These are phyloP conservation scores for Caenorhabditis sp. DNA, from an alignment of 2,888 invertebrate genomes.

Conservation along the genomic window DNA sequence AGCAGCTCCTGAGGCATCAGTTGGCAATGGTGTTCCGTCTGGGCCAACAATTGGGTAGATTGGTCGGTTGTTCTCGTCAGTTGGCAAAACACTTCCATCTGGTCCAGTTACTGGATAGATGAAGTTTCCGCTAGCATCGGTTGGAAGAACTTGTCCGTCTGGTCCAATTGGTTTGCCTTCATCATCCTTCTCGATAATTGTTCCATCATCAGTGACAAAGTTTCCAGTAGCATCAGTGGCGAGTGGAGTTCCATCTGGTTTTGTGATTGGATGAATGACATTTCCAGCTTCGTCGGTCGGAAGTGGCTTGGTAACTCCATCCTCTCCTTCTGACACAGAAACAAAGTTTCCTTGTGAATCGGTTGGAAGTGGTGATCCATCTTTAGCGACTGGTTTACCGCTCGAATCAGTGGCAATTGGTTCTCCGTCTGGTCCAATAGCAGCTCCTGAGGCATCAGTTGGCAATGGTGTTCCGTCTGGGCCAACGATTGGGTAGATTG, in stretches of 20 bases:
- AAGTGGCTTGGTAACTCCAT: constrained; percentile 14
- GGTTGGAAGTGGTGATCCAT: constrained; percentile 38
- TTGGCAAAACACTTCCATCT: constrained; percentile 40
- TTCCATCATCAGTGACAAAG: constrained; percentile 23
- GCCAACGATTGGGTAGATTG: constrained; percentile 27
- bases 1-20: constrained; percentile 33
- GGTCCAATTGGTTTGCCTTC: constrained; percentile 41
- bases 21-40: constrained; percentile 32
- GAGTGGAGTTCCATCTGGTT: constrained; percentile 27
- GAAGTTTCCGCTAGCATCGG: constrained; percentile 42
- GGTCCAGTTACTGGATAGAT: constrained; percentile 43
- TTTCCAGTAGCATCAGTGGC: constrained; percentile 27
- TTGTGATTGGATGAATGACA: constrained; percentile 21
- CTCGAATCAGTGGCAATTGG: constrained; percentile 21
- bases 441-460: constrained; percentile 29
- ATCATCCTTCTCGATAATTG: constrained; percentile 29
- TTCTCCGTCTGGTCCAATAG: constrained; percentile 36
- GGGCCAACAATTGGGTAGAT: constrained; percentile 17
- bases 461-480: constrained; percentile 25
- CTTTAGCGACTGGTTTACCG: constrained; percentile 23
- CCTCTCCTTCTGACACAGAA: constrained; percentile 12
- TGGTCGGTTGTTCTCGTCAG: constrained; percentile 33
- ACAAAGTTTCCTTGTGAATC: constrained; percentile 26
- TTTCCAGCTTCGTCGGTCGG: constrained; percentile 28
- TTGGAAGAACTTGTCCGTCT: constrained; percentile 29